Evolutionary conservation across 2,888 invertebrate species (phyloP).

Genomic region (Morpho achilles): DNA sequence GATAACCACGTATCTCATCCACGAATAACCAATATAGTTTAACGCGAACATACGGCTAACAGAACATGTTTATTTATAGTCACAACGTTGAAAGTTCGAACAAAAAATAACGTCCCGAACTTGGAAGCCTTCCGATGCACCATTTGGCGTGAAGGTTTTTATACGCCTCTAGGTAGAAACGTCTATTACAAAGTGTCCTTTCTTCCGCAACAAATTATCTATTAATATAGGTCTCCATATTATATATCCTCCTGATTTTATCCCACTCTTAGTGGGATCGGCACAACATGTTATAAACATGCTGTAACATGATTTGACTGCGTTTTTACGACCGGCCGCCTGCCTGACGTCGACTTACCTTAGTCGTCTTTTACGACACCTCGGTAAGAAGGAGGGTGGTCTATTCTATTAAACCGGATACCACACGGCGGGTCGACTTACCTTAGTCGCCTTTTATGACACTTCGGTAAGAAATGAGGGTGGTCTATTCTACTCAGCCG

Average conservation of each 20-base stretch:
- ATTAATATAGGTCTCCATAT: conserved; percentile 60
- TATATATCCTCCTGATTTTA: conserved; percentile 10
- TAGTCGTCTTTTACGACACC: too few relatives aligned
- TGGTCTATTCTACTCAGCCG: too few relatives aligned
- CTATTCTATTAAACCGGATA: too few relatives aligned
- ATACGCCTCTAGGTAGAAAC: conserved; percentile 36
- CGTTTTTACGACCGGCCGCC: too few relatives aligned
- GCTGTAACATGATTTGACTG: too few relatives aligned
- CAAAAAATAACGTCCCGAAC: conserved; percentile 62
- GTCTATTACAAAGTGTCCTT: conserved; percentile 28
- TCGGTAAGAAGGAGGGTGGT: too few relatives aligned
- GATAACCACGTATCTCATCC: conserved; percentile 36
- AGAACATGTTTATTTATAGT: conserved; percentile 63
- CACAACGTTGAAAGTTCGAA: conserved; percentile 44
- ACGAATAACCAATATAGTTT: conserved; percentile 24
- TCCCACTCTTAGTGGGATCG: too few relatives aligned
- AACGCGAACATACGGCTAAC: conserved; percentile 43
- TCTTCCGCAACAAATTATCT: conserved; percentile 38
- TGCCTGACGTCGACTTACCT: too few relatives aligned
- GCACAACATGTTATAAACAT: too few relatives aligned
- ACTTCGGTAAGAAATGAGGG: too few relatives aligned
- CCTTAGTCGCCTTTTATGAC: too few relatives aligned
- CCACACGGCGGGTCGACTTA: too few relatives aligned
- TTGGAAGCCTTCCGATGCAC: conserved; percentile 55
- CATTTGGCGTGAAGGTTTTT: conserved; percentile 34